Base-by-base conservation (phyloP, 1,140 invertebrate genomes). In the Drosophila tristis region DNA sequence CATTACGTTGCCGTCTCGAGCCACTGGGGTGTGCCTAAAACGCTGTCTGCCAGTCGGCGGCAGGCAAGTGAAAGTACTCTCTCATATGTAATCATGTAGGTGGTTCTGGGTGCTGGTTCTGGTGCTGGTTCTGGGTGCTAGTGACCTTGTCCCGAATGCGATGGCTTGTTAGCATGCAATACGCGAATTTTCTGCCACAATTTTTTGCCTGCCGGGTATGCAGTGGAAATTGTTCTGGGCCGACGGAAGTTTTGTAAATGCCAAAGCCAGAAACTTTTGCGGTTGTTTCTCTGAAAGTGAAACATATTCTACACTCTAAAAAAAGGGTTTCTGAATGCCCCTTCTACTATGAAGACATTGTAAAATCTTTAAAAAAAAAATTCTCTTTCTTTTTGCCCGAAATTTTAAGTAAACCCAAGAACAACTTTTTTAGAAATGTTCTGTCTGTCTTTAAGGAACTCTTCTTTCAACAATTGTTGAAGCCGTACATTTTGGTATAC, bases 81-180 rank as follows among this genome's bases (percentile, higher is more conserved):
- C 23, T 35, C 20, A 58, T 45, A n/a, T 35, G n/a, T 29, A 31
- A 20, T 29, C 35, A 13, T 39, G 35, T 39, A 39, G 35, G 35
- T 39, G 35, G 26, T 29, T 29, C 26, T 6, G 5, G 3, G 1
- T 11, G 20, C 35, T 39, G 9, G 35, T 4, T 11, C 9, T 39
- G 9, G 35, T 4, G 4, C 9, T 39, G 35, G 35, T 45, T 16
- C 9, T 2, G 6, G 8, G 77, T 55, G 23, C 25, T 57, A 48
- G 53, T 74, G 81, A 86, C 81, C 81, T 85, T 85, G 78, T 44
- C 31, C 68, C 43, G 16, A 45, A 66, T 71, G 45, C 58, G 51
- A 76, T 76, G 50, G 25, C 63, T 55, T 35, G 23, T 56, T 56
- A 44, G 59, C 78, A 64, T 87, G 81, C 74, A 87, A 81, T 43